Evolutionary conservation across 1,140 invertebrate species (phyloP).

Genomic region (Pectinophora gossypiella): DNA sequence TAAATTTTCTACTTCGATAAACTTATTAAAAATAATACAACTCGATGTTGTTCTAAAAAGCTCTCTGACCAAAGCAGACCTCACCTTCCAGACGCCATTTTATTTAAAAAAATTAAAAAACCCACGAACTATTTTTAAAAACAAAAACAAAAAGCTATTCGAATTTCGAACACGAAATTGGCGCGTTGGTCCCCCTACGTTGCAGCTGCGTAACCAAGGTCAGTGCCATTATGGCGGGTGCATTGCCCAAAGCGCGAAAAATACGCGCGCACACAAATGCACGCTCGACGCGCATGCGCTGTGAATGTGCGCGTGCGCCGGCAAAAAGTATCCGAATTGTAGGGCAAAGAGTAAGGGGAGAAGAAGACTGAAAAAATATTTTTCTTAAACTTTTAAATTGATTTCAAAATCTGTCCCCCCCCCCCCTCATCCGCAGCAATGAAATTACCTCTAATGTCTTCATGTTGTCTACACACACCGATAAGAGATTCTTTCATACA

Average conservation of each 20-base stretch:
- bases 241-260: conserved; percentile 56
- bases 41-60: background rate
- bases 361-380: background rate
- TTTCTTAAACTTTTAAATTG: background rate
- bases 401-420: too few species aligned
- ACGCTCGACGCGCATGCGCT: conserved; percentile 4
- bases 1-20: background rate
- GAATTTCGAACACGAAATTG: background rate
- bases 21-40: background rate
- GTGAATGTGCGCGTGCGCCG: conserved; percentile 30
- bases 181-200: conserved; percentile 32
- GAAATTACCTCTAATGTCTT: background rate
- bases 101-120: background rate
- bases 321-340: conserved; percentile 56
- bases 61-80: background rate
- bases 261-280: conserved; percentile 28
- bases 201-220: conserved; percentile 50
- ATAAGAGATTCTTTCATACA: too few species aligned
- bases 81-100: background rate
- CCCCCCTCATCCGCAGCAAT: background rate
- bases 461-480: background rate
- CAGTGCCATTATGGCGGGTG: conserved; percentile 55
- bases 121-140: background rate
- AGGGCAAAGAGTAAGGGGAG: conserved; percentile 27
- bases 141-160: background rate